Conservation (phyloP, 2,113 vertebrate species). For the Trinectes maculatus region DNA sequence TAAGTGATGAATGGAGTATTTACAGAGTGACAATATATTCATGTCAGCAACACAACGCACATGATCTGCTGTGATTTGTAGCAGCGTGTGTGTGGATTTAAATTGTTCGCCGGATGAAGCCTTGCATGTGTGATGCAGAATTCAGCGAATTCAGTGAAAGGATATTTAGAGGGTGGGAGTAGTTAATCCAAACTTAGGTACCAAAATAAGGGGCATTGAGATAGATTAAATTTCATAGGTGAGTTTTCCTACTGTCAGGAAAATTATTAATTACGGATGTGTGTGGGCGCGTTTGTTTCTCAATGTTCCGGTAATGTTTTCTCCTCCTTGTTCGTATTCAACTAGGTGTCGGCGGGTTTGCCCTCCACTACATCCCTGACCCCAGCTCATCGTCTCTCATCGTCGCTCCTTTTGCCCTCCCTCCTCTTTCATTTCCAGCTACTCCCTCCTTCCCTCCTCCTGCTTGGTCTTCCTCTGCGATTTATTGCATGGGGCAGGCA, state of each 20-base stretch:
- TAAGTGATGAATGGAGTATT: conserved; percentile 66
- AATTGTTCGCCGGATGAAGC: conserved; percentile 23
- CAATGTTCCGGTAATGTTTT: conserved; percentile 9
- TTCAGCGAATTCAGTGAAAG: conserved; percentile 8
- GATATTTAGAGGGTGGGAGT: neutral
- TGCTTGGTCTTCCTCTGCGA: conserved; percentile 75
- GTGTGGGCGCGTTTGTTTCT: too few species aligned
- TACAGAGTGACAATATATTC: conserved; percentile 66
- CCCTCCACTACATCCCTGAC: conserved; percentile 44
- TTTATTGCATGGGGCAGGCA: conserved; percentile 82
- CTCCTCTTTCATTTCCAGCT: conserved; percentile 56
- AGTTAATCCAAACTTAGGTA: neutral
- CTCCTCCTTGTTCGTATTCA: conserved; percentile 6
- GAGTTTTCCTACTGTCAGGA: too few species aligned
- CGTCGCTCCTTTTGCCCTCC: conserved; percentile 13
- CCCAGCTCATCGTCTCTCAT: conserved; percentile 48
- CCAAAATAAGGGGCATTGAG: neutral
- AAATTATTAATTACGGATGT: neutral
- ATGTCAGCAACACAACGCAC: conserved; percentile 53
- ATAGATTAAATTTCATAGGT: neutral
- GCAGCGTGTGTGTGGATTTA: conserved; percentile 27
- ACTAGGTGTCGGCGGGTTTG: conserved; percentile 16
- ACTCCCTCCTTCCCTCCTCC: conserved; percentile 31
- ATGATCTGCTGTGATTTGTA: conserved; percentile 28
- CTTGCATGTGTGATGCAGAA: conserved; percentile 8